Conservation (phyloP, 2,113 vertebrate genomes). For the Microtus pennsylvanicus region DNA sequence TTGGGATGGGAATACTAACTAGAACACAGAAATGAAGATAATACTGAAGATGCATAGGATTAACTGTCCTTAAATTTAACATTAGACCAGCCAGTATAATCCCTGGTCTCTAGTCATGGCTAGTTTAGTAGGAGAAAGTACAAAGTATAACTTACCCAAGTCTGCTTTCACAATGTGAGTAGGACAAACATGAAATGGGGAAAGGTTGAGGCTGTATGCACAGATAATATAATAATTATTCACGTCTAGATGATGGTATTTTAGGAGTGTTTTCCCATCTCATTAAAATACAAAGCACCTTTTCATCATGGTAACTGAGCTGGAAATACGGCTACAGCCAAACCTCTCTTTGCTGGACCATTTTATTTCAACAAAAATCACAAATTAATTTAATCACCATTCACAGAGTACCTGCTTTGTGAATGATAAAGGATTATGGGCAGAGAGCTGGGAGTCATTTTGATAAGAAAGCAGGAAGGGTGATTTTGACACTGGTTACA, state of each 20-base stretch:
- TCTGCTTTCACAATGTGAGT: neutral
- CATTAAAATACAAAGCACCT: conserved; percentile 20
- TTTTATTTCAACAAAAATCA: conserved; percentile 47
- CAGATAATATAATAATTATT: neutral
- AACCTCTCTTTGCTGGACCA: neutral
- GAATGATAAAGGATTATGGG: conserved; percentile 63
- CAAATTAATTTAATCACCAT: conserved; percentile 59
- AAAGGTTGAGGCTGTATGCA: neutral
- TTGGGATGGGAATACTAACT: neutral
- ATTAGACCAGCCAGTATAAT: neutral
- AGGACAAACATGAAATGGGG: neutral
- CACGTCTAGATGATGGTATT: neutral
- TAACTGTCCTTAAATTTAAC: neutral
- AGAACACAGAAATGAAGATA: neutral
- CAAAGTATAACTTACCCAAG: neutral
- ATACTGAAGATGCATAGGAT: neutral
- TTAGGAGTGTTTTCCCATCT: neutral
- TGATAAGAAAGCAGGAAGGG: conserved; percentile 34
- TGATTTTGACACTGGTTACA: conserved; percentile 72
- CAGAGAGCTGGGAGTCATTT: conserved; percentile 31
- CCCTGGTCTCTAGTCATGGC: neutral
- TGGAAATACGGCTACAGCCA: neutral
- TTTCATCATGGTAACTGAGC: conserved; percentile 23
- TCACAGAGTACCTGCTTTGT: conserved; percentile 41
- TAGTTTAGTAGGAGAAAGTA: neutral